phyloP scores from a whole-genome alignment of 2,113 vertebrate species.

The Dendrocopos noguchii region DNA sequence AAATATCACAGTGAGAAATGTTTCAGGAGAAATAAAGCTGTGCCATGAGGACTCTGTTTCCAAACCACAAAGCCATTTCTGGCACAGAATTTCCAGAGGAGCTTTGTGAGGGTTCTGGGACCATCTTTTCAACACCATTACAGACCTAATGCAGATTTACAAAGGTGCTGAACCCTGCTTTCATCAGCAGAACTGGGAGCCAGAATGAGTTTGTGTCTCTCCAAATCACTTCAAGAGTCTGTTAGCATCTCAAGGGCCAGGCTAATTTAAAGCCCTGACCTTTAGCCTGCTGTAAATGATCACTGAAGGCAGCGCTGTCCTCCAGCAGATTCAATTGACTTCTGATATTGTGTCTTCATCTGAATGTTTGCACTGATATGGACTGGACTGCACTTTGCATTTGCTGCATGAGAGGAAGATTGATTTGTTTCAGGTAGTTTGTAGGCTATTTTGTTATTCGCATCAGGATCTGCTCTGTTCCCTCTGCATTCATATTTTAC shows the following conservation, averaged over 20 bases:
- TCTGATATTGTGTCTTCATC: slow-evolving; percentile 38
- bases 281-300: slow-evolving; percentile 16
- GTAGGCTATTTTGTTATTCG: slow-evolving; percentile 74
- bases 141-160: background rate
- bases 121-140: background rate
- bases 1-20: background rate
- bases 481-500: slow-evolving; percentile 74
- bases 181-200: background rate
- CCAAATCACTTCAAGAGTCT: background rate
- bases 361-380: slow-evolving; percentile 58
- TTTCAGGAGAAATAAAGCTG: background rate
- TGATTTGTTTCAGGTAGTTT: slow-evolving; percentile 73
- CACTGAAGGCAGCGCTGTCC: slow-evolving; percentile 13
- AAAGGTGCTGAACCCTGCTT: background rate
- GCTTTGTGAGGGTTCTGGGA: background rate
- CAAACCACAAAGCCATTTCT: background rate
- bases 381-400: slow-evolving; percentile 47
- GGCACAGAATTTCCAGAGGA: background rate
- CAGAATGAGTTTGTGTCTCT: background rate
- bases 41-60: background rate
- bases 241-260: background rate
- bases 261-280: background rate
- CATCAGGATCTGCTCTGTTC: slow-evolving; percentile 68
- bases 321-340: background rate
- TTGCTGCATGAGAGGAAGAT: slow-evolving; percentile 60